Evolutionary conservation across 2,888 invertebrate genomes (phyloP).

Genomic region (Dastarcus helophoroides): DNA sequence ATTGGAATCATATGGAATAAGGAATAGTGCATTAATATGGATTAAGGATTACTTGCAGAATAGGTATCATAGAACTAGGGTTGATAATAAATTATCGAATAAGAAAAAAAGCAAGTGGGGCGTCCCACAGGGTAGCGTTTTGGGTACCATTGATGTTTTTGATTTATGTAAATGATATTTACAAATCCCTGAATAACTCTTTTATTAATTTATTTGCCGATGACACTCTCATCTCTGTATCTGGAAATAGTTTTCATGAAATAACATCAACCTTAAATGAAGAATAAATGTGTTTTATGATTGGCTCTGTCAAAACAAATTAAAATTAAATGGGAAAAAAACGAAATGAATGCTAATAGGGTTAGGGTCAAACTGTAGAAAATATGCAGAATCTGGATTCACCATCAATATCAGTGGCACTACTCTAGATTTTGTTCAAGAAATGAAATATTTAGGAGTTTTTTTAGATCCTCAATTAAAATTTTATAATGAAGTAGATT

Average conservation of each 20-base stretch:
- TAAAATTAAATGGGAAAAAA: background rate
- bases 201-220: constrained; percentile 12
- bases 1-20: background rate
- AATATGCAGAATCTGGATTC: background rate
- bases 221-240: constrained; percentile 10
- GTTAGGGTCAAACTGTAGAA: background rate
- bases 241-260: constrained; percentile 7
- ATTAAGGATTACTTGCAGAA: constrained; percentile 1
- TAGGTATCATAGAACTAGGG: constrained; percentile 4
- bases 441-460: background rate
- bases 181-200: constrained; percentile 3
- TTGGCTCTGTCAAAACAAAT: too few species aligned
- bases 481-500: background rate
- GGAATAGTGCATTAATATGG: constrained; percentile 3
- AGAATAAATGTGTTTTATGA: too few species aligned
- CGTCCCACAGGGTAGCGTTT: constrained; percentile 9
- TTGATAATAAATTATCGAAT: background rate
- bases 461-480: background rate
- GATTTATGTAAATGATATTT: constrained; percentile 6
- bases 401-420: background rate
- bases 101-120: background rate
- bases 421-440: background rate
- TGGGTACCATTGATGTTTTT: constrained; percentile 7
- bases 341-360: background rate
- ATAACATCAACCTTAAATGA: too few species aligned